A percentile compares a stretch with the other conserved stretches of the same genome.
phyloP scores from a whole-genome alignment of 2,113 vertebrate genomes.

The Guaruba guarouba region DNA sequence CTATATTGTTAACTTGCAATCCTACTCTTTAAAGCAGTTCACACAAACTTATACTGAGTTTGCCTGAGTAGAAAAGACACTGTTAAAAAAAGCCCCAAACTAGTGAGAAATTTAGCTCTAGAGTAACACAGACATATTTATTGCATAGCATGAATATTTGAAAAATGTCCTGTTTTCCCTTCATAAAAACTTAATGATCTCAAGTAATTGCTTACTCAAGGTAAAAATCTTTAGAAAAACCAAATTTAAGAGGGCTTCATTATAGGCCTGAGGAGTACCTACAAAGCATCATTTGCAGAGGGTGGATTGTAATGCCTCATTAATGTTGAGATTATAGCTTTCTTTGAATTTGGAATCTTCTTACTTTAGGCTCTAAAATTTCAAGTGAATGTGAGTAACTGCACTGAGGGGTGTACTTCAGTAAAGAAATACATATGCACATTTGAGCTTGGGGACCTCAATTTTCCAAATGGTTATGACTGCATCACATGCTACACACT shows the following conservation, averaged over 20 bases:
- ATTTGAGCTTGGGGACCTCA: background rate
- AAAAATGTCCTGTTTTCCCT: background rate
- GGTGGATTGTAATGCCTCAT: background rate
- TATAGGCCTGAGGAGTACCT: background rate
- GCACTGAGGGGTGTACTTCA: background rate
- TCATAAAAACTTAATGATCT: slow-evolving; percentile 36
- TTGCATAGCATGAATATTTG: background rate
- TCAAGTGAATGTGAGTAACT: background rate
- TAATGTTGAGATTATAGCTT: background rate
- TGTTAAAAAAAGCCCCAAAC: background rate
- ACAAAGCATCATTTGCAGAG: background rate
- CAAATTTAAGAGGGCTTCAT: background rate
- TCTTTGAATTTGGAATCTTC: background rate
- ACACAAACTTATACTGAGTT: background rate
- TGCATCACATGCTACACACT: background rate
- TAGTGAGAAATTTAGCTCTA: background rate
- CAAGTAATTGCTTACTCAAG: slow-evolving; percentile 29
- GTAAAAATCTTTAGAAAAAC: slow-evolving; percentile 19
- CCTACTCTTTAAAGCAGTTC: background rate
- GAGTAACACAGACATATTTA: background rate
- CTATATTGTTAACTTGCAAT: background rate
- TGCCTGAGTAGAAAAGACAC: background rate
- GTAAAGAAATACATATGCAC: background rate
- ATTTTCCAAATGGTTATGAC: background rate
- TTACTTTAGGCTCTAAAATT: background rate